Percentiles rank a stretch among this genome's conserved stretches.
Conservation (phyloP, 2,113 vertebrate species). For the Leucopternis melanops region DNA sequence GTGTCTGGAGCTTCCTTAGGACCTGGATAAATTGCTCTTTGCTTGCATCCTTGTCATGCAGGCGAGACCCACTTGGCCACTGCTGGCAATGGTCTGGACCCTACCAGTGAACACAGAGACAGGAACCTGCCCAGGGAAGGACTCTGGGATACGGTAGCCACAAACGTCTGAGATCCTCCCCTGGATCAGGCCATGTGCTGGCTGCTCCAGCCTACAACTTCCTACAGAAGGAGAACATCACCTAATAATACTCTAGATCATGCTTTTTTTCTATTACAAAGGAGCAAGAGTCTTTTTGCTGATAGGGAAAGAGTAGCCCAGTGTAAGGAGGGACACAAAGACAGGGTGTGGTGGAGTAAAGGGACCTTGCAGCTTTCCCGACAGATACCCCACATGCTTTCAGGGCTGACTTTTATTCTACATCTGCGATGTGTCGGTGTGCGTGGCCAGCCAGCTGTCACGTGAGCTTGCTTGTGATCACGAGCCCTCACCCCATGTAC, state of each 20-base stretch:
- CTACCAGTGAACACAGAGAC: neutral
- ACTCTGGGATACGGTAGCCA: neutral
- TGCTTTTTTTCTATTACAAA: neutral
- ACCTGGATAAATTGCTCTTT: neutral
- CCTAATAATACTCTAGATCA: too few relatives aligned
- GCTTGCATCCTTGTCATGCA: neutral
- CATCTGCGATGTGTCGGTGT: fast-evolving
- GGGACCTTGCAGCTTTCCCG: neutral
- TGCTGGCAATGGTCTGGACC: neutral
- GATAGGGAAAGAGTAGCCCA: neutral
- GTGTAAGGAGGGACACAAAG: neutral
- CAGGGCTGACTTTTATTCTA: neutral
- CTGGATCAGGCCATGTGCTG: neutral
- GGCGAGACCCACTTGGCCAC: neutral
- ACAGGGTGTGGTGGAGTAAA: neutral
- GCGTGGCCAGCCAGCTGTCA: neutral
- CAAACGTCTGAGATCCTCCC: neutral
- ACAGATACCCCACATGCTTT: fast-evolving
- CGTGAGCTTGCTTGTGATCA: neutral
- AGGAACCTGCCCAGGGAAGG: neutral
- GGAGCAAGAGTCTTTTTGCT: neutral
- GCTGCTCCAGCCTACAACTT: neutral
- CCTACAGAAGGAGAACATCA: neutral
- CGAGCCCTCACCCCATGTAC: fast-evolving
- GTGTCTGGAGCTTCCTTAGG: neutral